Evolutionary conservation across 2,797 vertebrate genomes (phyloP), one percentile per base, ranked within the genome.

Genomic region (Pseudochirops corinnae): DNA sequence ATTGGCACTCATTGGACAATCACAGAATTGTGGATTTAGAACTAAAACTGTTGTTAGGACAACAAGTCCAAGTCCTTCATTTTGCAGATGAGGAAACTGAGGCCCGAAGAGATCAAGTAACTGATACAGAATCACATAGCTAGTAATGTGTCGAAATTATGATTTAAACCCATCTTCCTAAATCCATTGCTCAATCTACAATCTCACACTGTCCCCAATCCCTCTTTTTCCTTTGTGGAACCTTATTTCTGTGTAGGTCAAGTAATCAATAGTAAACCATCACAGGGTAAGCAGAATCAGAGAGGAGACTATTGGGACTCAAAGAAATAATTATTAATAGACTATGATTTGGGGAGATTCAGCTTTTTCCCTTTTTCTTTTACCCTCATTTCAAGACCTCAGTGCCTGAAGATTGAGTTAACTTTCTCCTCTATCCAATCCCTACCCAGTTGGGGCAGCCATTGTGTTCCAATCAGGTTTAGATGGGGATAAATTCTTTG

Each of bases 361-460:
- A 74, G 5, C n/a, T 74, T 74, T 67, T 0, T 33, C 14, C 5
- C 62, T 33, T 67, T 67, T 67, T n/a, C 10, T 18, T 67, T 60
- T 67, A 67, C 33, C 62, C 62, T n/a, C 33, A 67, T 2, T 67
- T n/a, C 62, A 67, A 67, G 56, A 57, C 26, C 26, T 57, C 56
- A 57, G 24, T 26, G 21, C 26, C 56, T 57, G 24, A 57, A 57
- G 6, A 3, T 56, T 56, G 60, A 62, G 11, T 12, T 62, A 31
- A 12, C 60, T 33, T 33, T 67, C 14, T 67, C 14, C 31, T 67
- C 62, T n/a, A 67, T 16, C 62, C 14, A 67, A 5, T 16, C 33
- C 33, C 33, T 16, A 0, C 1, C 62, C 12, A n/a, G 33, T 5
- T n/a, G 13, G 14, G 5, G 4, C 33, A n/a, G 1, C 4, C 33